A percentile compares a stretch with the other conserved stretches of the same genome.
phyloP scores from a whole-genome alignment of 1,140 invertebrate genomes.

The Wasmannia auropunctata region DNA sequence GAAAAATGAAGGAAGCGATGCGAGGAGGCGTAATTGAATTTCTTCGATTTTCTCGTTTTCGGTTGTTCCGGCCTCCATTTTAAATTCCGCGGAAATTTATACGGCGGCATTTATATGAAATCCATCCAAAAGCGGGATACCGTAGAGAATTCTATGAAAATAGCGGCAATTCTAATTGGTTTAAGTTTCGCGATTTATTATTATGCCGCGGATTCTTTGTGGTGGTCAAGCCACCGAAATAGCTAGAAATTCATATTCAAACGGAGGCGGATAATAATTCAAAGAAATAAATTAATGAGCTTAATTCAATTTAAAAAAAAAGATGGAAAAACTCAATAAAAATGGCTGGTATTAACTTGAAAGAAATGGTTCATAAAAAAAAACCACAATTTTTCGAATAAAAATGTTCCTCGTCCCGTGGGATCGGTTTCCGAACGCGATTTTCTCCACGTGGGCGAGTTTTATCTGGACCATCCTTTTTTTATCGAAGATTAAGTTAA shows the following conservation, averaged over 20 bases:
- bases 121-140: neutral
- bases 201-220: neutral
- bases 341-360: neutral
- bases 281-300: neutral
- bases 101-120: conserved; percentile 10
- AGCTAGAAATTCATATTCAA: neutral
- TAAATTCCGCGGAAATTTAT: conserved; percentile 34
- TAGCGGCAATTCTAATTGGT: conserved; percentile 4
- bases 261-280: neutral
- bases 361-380: neutral
- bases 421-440: neutral
- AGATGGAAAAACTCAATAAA: neutral
- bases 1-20: neutral
- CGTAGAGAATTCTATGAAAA: conserved; percentile 3
- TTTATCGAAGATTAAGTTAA: conserved; percentile 42
- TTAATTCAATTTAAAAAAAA: neutral
- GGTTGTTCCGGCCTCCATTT: conserved; percentile 9
- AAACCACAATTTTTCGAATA: neutral
- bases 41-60: conserved; percentile 20
- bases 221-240: neutral
- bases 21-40: conserved; percentile 29
- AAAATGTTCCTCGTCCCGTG: neutral
- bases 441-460: neutral
- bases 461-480: neutral
- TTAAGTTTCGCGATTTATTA: conserved; percentile 24